A percentile compares a stretch with the other conserved stretches of the same genome.
phyloP scores from a whole-genome alignment of 2,113 vertebrate genomes.

The pig (Sus scrofa) region T2T-Sscrofa CM000823.6:40631501-40632000 shows the following conservation, averaged over 20 bases:
- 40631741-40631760: constrained; percentile 21
- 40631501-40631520: not conserved
- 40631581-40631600: constrained; percentile 40
- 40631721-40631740: not conserved
- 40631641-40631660: not conserved
- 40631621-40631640: constrained; percentile 29
- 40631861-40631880: not conserved
- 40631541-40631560: not conserved
- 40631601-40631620: constrained; percentile 46
- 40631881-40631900: constrained; percentile 33
- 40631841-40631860: not conserved
- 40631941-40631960: not conserved
- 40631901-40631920: not conserved
- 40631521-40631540: constrained; percentile 27
- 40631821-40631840: constrained; percentile 37
- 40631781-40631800: not conserved
- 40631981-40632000: constrained; percentile 1
- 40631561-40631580: constrained; percentile 18
- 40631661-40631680: constrained; percentile 35
- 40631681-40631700: not conserved
- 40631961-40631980: not conserved
- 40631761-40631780: constrained; percentile 41
- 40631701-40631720: constrained; percentile 27
- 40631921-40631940: constrained; percentile 41
- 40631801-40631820: constrained; percentile 44